These are phyloP conservation scores for Platanista minor DNA, from an alignment of 2,113 vertebrate species.

Conservation along the genomic window DNA sequence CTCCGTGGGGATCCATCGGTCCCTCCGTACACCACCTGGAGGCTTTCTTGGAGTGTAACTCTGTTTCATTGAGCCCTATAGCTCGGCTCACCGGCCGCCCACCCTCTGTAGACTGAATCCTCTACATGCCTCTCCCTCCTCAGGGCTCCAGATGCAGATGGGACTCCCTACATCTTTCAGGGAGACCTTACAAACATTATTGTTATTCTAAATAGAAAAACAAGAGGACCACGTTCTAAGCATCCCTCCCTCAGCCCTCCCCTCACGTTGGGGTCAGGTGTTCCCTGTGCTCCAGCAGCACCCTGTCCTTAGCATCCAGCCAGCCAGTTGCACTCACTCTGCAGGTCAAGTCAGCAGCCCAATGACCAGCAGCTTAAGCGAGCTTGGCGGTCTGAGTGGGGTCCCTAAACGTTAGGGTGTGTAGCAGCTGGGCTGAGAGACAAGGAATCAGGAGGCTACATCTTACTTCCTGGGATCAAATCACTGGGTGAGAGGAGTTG, in stretches of 20 bases:
- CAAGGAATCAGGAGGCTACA: not conserved
- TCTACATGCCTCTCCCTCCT: conserved; percentile 24
- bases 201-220: not conserved
- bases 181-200: not conserved
- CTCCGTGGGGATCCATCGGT: not conserved
- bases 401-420: not conserved
- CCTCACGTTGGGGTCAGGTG: not conserved
- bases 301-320: not conserved
- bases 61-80: not conserved
- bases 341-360: not conserved
- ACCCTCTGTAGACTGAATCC: not conserved
- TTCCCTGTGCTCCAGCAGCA: not conserved
- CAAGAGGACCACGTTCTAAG: not conserved
- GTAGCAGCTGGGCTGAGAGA: not conserved
- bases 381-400: not conserved
- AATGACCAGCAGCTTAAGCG: not conserved
- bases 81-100: not conserved
- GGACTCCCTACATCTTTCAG: not conserved
- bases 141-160: not conserved
- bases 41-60: not conserved
- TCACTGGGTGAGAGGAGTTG: not conserved
- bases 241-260: not conserved
- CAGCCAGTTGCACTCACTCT: not conserved
- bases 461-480: not conserved
- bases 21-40: not conserved